Evolutionary conservation across 2,113 vertebrate species (phyloP), one percentile per base, ranked within the genome.

Genomic region (Bos indicus): DNA sequence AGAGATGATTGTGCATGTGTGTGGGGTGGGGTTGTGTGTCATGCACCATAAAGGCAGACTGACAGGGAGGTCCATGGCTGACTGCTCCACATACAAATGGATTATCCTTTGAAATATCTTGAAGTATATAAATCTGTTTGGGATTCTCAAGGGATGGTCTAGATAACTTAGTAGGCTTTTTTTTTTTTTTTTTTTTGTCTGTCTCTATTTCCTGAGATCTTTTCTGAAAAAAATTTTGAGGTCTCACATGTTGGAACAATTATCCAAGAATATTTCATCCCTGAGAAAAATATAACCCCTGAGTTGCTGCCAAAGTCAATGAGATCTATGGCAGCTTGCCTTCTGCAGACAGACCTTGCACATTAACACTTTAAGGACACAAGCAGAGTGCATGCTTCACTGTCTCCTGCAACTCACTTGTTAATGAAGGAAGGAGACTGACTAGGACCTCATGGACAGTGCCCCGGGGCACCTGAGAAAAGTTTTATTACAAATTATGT

Each of bases 191-290:
- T 23, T 96, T 97, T 97, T 95, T 60, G 92, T 96, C 92, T 92
- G 77, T 93, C 85, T 97, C 92, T 97, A 90, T 97, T 98, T 97
- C 95, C 93, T 97, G 96, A 97, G 78, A 97, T 96, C 30, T 93
- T 96, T 96, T 87, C 94, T 96, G 95, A 43, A 16, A 95, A 60
- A 91, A 91, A 62, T 57, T 96, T 88, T 64, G 97, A 77, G 95
- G 94, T 91, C 94, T 98, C 97, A 98, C 98, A 98, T 98, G 95
- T 97, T 98, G 97, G 95, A 98, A 97, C 97, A 98, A 98, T 98
- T 98, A 98, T 98, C 96, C 96, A 97, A 98, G 98, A 98, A 98
- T 98, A 98, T 98, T 98, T 98, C 97, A 98, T 98, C 97, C 98
- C 71, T 97, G 98, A 98, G 97, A 98, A 97, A 98, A 98, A 97